Conservation (phyloP, 92 coral and sea anemone species). For the Virgularia gustaviana region DNA sequence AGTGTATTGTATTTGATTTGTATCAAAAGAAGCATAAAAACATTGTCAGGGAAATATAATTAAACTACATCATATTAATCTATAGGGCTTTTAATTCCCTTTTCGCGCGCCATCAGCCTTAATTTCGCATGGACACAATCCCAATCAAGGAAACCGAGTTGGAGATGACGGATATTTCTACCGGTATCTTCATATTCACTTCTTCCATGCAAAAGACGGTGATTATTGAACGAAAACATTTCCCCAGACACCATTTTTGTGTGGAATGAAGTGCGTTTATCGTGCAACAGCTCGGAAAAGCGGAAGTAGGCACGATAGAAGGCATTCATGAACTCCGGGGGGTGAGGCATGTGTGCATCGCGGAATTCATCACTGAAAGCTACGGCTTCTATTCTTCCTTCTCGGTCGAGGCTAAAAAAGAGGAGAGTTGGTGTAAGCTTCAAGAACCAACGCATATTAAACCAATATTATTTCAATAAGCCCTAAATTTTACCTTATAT, state of each 20-base stretch:
- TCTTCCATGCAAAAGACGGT: conserved; percentile 78
- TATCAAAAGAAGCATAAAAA: too few species aligned
- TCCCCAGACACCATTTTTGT: conserved; percentile 70
- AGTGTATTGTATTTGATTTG: too few species aligned
- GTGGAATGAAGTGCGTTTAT: conserved; percentile 6
- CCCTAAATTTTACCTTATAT: too few species aligned
- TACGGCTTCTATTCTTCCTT: neutral
- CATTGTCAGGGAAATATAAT: too few species aligned
- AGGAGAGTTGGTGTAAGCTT: too few species aligned
- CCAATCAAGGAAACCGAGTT: conserved; percentile 82
- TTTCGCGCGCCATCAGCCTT: conserved; percentile 55
- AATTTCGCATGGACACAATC: conserved; percentile 72
- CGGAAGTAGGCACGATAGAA: conserved; percentile 33
- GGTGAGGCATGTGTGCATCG: conserved; percentile 24
- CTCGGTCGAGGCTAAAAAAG: conserved; percentile 4
- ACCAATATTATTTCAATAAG: too few species aligned
- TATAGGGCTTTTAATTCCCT: conserved; percentile 42
- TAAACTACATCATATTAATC: neutral
- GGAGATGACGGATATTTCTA: conserved; percentile 57
- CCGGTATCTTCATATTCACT: conserved; percentile 50
- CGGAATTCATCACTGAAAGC: conserved; percentile 32
- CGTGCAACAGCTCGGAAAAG: conserved; percentile 3
- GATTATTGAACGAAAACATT: conserved; percentile 68
- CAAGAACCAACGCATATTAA: too few species aligned
- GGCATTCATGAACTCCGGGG: conserved; percentile 5